Evolutionary conservation across 2,888 invertebrate genomes (phyloP).

Genomic region (Pardosa pseudoannulata): DNA sequence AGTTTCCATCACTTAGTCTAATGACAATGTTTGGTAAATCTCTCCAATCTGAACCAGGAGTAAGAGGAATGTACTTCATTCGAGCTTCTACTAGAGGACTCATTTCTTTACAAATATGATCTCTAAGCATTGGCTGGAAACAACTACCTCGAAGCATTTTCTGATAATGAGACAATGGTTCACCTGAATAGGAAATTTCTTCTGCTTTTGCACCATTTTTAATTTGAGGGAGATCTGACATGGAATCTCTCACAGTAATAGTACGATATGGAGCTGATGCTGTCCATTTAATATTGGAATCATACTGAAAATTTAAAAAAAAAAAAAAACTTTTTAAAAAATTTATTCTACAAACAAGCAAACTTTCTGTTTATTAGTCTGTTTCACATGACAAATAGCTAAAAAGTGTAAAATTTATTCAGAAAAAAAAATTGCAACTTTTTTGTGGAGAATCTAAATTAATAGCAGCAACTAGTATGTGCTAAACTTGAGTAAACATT

Average conservation of each 20-base stretch:
- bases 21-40: conserved; percentile 88
- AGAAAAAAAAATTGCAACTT: no score
- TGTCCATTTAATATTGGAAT: conserved; percentile 46
- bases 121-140: conserved; percentile 81
- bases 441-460: no score
- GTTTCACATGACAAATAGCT: no score
- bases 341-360: no score
- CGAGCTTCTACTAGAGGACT: conserved; percentile 87
- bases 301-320: conserved; percentile 27
- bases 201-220: conserved; percentile 84
- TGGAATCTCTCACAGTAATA: conserved; percentile 87
- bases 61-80: conserved; percentile 85
- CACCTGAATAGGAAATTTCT: conserved; percentile 85
- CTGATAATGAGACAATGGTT: conserved; percentile 87
- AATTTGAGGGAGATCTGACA: conserved; percentile 88
- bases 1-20: conserved; percentile 84
- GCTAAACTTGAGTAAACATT: no score
- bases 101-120: conserved; percentile 92
- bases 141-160: conserved; percentile 82
- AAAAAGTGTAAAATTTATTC: no score
- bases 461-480: no score
- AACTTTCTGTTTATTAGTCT: no score
- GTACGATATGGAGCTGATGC: conserved; percentile 84
- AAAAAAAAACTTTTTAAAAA: no score
- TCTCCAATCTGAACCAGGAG: conserved; percentile 89